Base-by-base conservation (phyloP, 2,113 vertebrate genomes). In the Phylloscopus trochilus region DNA sequence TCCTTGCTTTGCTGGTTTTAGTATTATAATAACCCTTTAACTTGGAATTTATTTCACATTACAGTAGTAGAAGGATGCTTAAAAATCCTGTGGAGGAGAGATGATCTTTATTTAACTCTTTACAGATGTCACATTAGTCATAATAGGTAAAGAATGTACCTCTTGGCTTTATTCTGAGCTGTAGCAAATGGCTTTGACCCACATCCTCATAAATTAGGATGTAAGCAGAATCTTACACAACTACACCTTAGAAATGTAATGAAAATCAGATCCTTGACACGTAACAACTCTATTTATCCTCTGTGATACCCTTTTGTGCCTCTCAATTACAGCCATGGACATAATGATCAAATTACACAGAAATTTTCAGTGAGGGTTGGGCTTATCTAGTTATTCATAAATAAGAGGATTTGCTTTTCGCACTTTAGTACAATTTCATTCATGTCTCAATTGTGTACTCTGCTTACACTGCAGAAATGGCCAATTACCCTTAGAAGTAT, bases 91-190 rank as follows among this genome's bases (percentile, higher is more conserved):
- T 18, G 52, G 39, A 93, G 39, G 26, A 83, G 52, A 77, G 41
- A 72, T 86, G 44, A 33, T 91, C 49, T 49, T 70, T 85, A 56
- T 79, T 88, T 96, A 97, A 97, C 92, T 95, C 89, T 83, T 52
- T 39, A 10, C 95, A 97, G 86, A 95, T 98, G 96, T 96, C 89
- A 91, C 85, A 93, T 89, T 96, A 93, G 69, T 89, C 83, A 85
- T 73, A 60, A 68, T 33, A 95, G 94, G 92, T 83, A 82, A 94
- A 90, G 91, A 96, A 94, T 81, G 30, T 92, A 95, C 55, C 94
- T 69, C 69, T 80, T 96, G 96, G 92, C 92, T 97, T 75, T 91
- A 75, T 69, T 94, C 63, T 90, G 91, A 95, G 56, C 80, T 85
- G 63, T 47, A 80, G 79, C 85, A 95, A 94, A 96, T 78, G 52